Evolutionary conservation across 2,888 invertebrate species (phyloP), one percentile per base, ranked within the genome.

Genomic region (Caenorhabditis sulstoni): DNA sequence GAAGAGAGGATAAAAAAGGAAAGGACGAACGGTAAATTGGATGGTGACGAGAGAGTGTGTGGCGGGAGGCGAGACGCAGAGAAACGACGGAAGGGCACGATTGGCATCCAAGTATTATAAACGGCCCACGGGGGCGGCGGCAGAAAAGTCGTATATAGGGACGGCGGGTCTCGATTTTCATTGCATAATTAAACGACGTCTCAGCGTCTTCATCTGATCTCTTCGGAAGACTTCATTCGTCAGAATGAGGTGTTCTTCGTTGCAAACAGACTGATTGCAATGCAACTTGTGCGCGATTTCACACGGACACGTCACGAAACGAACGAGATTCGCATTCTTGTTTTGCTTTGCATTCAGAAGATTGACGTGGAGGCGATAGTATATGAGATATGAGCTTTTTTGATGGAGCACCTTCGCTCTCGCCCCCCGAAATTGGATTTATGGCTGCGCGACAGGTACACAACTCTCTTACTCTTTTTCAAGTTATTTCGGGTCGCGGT

Each of bases 11-110:
- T 67, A 71, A 71, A 71, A 71, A 64, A 62, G 64, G 70, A 70
- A 47, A 58, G 45, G 66, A 58, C 62, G 71, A 71, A 71, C 71
- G 71, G 71, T 71, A 71, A 71, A 64, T 68, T 61, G 71, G 55
- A 61, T 49, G 70, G 39, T 12, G 45, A 8, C 20, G 47, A 50
- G 29, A 57, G 45, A 23, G 70, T 37, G 61, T 3, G 41, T 3
- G 9, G 2, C 20, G 23, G 29, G 58, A 41, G 35, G 53, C 20
- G 53, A 59, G 12, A 22, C 23, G 39, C 49, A n/a, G n/a, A n/a
- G n/a, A n/a, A n/a, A 29, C 44, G 29, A 29, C n/a, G 50, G 22
- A 22, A 45, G 39, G 37, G 18, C 39, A 41, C 59, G 67, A 67
- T 59, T 68, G 68, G 44, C 59, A 68, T 29, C 29, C 29, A 59